phyloP scores from a whole-genome alignment of 2,113 vertebrate genomes.

The Hemichromis elongatus region DNA sequence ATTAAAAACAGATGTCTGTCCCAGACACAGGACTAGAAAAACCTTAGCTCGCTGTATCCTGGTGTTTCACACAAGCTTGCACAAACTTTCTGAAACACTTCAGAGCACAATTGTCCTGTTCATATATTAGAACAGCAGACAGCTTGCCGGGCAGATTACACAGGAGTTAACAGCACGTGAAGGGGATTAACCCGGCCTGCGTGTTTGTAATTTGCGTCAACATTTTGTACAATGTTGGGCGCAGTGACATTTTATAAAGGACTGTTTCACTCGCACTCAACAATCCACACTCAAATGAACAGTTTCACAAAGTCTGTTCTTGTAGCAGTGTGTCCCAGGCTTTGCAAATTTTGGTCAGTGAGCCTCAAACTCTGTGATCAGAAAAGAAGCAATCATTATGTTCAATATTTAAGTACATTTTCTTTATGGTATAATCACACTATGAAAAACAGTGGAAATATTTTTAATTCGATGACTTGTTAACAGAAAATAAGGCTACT shows the following conservation, averaged over 20 bases:
- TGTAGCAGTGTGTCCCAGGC: not conserved
- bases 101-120: not conserved
- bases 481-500: not conserved
- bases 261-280: not conserved
- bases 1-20: slow-evolving; percentile 27
- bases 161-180: not conserved
- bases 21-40: slow-evolving; percentile 4
- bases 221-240: not conserved
- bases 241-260: not conserved
- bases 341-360: not conserved
- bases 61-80: not conserved
- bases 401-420: not conserved
- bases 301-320: not conserved
- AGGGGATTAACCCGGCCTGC: not conserved
- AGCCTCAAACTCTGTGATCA: not conserved
- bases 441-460: not conserved
- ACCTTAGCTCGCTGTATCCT: not conserved
- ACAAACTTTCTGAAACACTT: not conserved
- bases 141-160: not conserved
- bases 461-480: fast-evolving
- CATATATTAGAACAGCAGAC: not conserved
- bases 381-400: not conserved
- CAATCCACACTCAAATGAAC: not conserved
- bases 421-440: not conserved
- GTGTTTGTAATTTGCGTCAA: not conserved